Base-by-base conservation (phyloP, 2,888 invertebrate genomes). In the Strigamia crassipes region DNA sequence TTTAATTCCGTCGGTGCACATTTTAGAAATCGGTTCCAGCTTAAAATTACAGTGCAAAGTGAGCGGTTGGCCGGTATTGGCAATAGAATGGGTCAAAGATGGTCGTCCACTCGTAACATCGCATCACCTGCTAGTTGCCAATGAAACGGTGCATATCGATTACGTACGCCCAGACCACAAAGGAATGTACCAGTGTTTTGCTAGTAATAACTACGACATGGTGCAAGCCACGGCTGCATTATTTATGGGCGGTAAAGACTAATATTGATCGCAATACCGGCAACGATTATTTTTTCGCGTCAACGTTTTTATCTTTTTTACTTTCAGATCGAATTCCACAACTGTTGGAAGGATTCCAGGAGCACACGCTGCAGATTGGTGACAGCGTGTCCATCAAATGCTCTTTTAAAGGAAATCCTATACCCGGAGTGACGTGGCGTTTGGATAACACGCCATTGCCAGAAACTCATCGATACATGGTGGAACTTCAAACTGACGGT, bases 121-220 rank as follows among this genome's bases (percentile, higher is more conserved):
- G 15, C 31, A n/a, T 38, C 78, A 77, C 31, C 12, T 79, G 13
- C 21, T 79, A 9, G 79, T 79, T 38, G 79, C 27, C 21, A 79
- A 79, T 42, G 79, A 79, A 2, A 42, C 42, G 41, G 23, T 79
- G 38, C 79, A 79, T 41, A 79, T 79, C 42, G 79, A 79, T 21
- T 41, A 79, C 10, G 42, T 38, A 21, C 38, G 42, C 27, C 79
- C 79, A 38, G 79, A 79, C n/a, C 79, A 79, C 12, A 79, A 79
- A n/a, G 79, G 79, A 41, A 38, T 79, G 41, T 79, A 79, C 42
- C 79, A 79, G 21, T 79, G 79, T 42, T 79, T 79, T 79, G 79
- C 79, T 21, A 23, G 15, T 41, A 79, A 79, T 42, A 42, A 42
- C 41, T 15, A 79, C 15, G 79, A 79, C 34, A 79, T 79, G 79